These are phyloP conservation scores for Sussaba pulchella DNA, from an alignment of 2,888 invertebrate species.

Conservation along the genomic window DNA sequence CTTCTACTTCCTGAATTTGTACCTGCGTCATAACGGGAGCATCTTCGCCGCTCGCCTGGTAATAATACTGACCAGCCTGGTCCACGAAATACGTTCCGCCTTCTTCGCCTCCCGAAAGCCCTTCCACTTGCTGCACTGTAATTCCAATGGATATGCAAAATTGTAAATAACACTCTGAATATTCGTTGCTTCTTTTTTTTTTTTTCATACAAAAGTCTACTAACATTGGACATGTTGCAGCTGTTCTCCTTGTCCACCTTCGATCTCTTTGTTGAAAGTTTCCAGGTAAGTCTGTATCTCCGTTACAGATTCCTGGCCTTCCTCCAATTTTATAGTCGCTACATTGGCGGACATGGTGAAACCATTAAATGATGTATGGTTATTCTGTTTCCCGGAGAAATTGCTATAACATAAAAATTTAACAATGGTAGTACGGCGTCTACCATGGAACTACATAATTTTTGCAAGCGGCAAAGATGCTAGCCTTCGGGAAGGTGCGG, in stretches of 20 bases:
- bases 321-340: slow-evolving; percentile 82
- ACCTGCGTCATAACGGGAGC: slow-evolving; percentile 88
- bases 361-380: slow-evolving; percentile 69
- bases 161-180: not conserved
- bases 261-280: slow-evolving; percentile 93
- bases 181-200: not conserved
- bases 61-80: slow-evolving; percentile 93
- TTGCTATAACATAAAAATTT: slow-evolving; percentile 58
- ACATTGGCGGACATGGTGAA: slow-evolving; percentile 81
- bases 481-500: too few relatives aligned
- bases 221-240: slow-evolving; percentile 83
- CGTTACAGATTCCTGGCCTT: slow-evolving; percentile 86
- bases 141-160: slow-evolving; percentile 43
- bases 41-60: slow-evolving; percentile 89
- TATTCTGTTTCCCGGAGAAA: not conserved
- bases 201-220: slow-evolving; percentile 62
- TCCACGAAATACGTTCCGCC: slow-evolving; percentile 93
- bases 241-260: slow-evolving; percentile 85
- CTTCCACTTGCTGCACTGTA: slow-evolving; percentile 83
- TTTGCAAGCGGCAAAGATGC: too few relatives aligned
- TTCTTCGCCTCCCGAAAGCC: slow-evolving; percentile 85
- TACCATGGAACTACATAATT: too few relatives aligned
- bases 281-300: slow-evolving; percentile 93
- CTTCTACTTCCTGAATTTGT: slow-evolving; percentile 84
- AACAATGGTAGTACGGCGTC: too few relatives aligned